phyloP scores from a whole-genome alignment of 2,888 invertebrate genomes.

The Alviniconcha strummeri region DNA sequence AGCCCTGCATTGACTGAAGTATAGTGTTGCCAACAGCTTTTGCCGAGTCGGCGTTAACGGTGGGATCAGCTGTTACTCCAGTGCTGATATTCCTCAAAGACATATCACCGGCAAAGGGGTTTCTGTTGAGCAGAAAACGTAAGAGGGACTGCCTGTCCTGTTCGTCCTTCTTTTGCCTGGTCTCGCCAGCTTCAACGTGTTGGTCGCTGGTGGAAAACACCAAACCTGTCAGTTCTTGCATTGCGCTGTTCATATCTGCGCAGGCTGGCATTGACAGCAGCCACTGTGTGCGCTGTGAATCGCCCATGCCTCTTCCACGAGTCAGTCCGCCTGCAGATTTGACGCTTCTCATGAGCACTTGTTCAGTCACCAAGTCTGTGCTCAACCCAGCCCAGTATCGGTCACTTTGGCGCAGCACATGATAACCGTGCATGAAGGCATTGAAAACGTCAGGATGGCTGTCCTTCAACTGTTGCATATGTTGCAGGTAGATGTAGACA shows the following conservation, averaged over 20 bases:
- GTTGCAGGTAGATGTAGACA: constrained; percentile 4
- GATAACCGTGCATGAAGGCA: constrained; percentile 33
- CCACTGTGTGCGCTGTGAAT: constrained; percentile 27
- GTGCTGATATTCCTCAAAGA: constrained; percentile 41
- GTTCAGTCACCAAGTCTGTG: constrained; percentile 23
- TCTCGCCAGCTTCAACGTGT: constrained; percentile 3
- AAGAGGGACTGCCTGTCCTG: constrained; percentile 36
- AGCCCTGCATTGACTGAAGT: constrained; percentile 36
- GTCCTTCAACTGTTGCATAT: constrained; percentile 8
- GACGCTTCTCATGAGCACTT: constrained; percentile 45
- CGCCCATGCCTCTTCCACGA: constrained; percentile 17
- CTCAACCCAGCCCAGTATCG: constrained; percentile 34
- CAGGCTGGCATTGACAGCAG: constrained; percentile 32
- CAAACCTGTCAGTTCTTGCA: constrained; percentile 26
- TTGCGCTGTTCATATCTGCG: constrained; percentile 25
- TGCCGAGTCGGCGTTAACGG: constrained; percentile 40
- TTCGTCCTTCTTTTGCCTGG: constrained; percentile 15
- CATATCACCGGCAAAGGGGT: constrained; percentile 37
- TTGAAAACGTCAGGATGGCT: background rate
- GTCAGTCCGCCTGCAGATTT: constrained; percentile 35
- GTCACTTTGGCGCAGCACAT: constrained; percentile 36
- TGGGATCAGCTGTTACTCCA: constrained; percentile 39
- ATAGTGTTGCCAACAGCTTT: constrained; percentile 37
- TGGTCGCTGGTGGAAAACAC: constrained; percentile 20
- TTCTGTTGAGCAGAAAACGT: constrained; percentile 30